These are phyloP conservation scores for Beris morrisii DNA, from an alignment of 2,888 invertebrate genomes.

Conservation along the genomic window DNA sequence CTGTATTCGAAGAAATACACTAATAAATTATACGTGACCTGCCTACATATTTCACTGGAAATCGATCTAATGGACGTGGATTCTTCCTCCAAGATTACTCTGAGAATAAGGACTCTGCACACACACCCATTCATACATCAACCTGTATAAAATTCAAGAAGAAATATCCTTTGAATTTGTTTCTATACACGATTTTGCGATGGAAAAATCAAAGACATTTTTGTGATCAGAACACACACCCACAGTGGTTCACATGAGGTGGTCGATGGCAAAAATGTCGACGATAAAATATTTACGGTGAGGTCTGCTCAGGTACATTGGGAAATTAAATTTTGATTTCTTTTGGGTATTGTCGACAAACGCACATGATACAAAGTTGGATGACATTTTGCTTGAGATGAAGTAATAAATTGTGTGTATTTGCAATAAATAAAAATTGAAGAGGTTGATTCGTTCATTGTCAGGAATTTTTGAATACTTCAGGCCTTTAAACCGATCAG, in stretches of 20 bases:
- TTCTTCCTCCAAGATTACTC: not conserved
- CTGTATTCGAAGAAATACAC: slow-evolving; percentile 24
- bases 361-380: not conserved
- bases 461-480: too few species aligned
- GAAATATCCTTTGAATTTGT: not conserved
- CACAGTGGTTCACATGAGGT: not conserved
- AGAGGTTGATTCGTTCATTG: too few species aligned
- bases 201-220: not conserved
- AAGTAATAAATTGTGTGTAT: too few species aligned
- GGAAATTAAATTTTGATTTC: slow-evolving; percentile 38
- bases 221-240: not conserved
- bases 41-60: slow-evolving; percentile 29
- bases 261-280: slow-evolving; percentile 26
- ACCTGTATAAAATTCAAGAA: too few species aligned
- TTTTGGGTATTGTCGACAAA: slow-evolving; percentile 30
- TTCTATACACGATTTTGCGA: not conserved
- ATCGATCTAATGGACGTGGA: slow-evolving; percentile 28
- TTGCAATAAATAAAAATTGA: too few species aligned
- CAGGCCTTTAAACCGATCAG: too few species aligned
- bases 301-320: slow-evolving; percentile 28
- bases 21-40: slow-evolving; percentile 39
- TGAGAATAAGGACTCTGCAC: slow-evolving; percentile 5
- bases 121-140: not conserved
- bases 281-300: slow-evolving; percentile 34
- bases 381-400: too few species aligned